Evolutionary conservation across 2,888 invertebrate genomes (phyloP), one percentile per base, ranked within the genome.

Genomic region (Eueremaeus valkanovi): DNA sequence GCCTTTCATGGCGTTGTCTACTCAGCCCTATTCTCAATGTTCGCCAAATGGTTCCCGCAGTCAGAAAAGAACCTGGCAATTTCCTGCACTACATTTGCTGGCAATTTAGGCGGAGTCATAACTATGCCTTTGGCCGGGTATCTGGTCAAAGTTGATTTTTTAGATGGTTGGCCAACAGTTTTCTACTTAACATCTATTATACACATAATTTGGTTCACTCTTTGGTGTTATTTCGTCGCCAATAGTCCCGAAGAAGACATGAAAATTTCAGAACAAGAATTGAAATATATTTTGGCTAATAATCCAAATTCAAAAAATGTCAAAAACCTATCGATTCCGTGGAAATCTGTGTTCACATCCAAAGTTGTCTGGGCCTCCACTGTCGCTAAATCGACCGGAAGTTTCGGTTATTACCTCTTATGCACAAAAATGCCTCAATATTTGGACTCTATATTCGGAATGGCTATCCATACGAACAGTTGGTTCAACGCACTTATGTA

Each of bases 371-470:
- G 33, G 31, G 74, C 74, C 11, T 40, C 40, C 8, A 66, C 63
- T 45, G 40, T 40, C 0, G 18, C 24, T 9, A 58, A 74, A 74
- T 9, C 27, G 1, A 51, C 31, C 6, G 68, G 55, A 8, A 51
- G 49, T 55, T 75, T 75, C 36, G 75, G 75, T 3, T 75, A 75
- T 27, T 75, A 55, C 24, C 21, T 75, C 2, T 27, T 75, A 72
- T 24, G 33, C n/a, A 75, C 75, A 11, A 75, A 75, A 58, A 72
- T 75, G 70, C 75, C 75, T n/a, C 21, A 68, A 33, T 75, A 70
- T 61, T 36, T 75, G n/a, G 49, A 51, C 13, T n/a, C 11, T 11
- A 29, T 70, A 16, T 40, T 58, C 55, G 51, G 55, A 6, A 58
- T 75, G 36, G 72, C 42, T 8, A 70, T 75, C n/a, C 70, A 70